Evolutionary conservation across 1,140 invertebrate species (phyloP).

Genomic region (Diprion similis): DNA sequence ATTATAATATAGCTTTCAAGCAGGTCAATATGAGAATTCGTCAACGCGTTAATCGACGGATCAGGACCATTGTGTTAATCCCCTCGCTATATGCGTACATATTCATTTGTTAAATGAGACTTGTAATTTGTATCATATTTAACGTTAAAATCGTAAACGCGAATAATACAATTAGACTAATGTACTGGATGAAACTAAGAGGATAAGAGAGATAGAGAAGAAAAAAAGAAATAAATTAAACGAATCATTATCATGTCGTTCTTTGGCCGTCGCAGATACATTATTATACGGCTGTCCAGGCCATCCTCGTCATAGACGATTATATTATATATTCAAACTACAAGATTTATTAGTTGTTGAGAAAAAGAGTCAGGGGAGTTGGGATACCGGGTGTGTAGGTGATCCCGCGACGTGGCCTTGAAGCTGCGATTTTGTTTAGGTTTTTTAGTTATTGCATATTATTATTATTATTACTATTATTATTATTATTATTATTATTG

Average conservation of each 20-base stretch:
- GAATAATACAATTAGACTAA: no score
- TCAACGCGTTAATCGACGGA: neutral
- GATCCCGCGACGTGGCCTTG: conserved; percentile 32
- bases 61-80: neutral
- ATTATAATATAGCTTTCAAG: neutral
- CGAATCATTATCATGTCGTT: neutral
- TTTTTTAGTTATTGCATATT: conserved; percentile 57
- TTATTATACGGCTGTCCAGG: no score
- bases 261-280: neutral
- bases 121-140: conserved; percentile 5
- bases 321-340: neutral
- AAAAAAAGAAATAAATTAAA: neutral
- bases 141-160: neutral
- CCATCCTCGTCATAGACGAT: neutral
- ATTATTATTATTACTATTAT: conserved; percentile 48
- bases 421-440: conserved; percentile 43
- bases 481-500: conserved; percentile 14
- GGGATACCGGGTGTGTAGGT: conserved; percentile 28
- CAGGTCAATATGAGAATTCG: neutral
- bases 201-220: neutral
- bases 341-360: conserved; percentile 30
- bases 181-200: no score
- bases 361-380: conserved; percentile 33
- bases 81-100: neutral
- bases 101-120: neutral